phyloP scores from a whole-genome alignment of 53 echinoderm and acorn worm species.

The Mesocentrotus franciscanus region DNA sequence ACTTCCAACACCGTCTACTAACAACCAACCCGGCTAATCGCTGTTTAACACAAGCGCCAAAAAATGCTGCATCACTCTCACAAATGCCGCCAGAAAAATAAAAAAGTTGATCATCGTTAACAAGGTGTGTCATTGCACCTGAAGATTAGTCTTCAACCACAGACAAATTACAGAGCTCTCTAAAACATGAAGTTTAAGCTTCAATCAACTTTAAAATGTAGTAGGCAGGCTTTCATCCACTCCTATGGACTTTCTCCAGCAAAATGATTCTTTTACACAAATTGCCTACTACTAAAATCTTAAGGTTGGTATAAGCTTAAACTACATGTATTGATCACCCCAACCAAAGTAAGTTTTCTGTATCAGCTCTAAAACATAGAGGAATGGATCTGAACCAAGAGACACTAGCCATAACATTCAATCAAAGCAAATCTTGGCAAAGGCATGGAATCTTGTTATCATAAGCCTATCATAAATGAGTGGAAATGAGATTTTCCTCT shows the following conservation, averaged over 20 bases:
- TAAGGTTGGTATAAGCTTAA: no score
- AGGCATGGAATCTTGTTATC: neutral
- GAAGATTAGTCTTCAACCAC: constrained; percentile 7
- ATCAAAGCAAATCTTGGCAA: neutral
- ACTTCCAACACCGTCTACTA: constrained; percentile 22
- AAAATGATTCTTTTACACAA: no score
- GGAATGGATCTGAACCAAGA: neutral
- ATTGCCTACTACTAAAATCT: no score
- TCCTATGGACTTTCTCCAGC: no score
- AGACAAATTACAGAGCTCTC: neutral
- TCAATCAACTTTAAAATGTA: no score
- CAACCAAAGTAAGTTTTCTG: no score
- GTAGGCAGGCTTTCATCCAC: no score
- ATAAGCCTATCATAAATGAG: neutral
- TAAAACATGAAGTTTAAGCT: no score
- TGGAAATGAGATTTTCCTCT: constrained; percentile 24
- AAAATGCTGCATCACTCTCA: constrained; percentile 38
- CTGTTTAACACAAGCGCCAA: constrained; percentile 34
- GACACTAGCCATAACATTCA: neutral
- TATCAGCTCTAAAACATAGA: neutral
- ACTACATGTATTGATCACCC: no score
- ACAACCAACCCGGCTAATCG: neutral
- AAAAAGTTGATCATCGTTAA: neutral
- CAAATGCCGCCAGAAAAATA: neutral
- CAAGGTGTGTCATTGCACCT: constrained; percentile 30